A percentile compares a stretch with the other conserved stretches of the same genome.
Evolutionary conservation across 2,888 invertebrate genomes (phyloP).

Genomic region (Ophonus ardosiacus): DNA sequence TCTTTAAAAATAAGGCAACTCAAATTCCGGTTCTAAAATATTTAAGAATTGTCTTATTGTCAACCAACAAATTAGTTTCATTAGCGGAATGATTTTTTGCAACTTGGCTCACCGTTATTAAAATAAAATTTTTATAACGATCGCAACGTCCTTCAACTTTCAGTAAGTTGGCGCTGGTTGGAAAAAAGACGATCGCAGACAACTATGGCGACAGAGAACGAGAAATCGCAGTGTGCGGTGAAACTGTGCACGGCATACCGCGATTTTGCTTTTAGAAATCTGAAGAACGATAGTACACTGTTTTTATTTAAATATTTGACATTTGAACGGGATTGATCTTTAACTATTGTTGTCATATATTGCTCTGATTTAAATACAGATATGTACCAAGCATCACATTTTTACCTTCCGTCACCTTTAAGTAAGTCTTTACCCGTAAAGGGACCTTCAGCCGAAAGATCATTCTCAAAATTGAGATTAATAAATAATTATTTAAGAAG

Average conservation of each 20-base stretch:
- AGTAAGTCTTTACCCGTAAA: no score
- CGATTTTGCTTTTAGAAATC: conserved; percentile 34
- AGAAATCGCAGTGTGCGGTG: conserved; percentile 13
- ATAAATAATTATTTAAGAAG: no score
- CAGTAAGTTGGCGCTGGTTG: conserved; percentile 16
- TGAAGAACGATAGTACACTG: neutral
- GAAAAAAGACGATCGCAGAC: conserved; percentile 26
- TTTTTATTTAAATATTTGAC: conserved; percentile 19
- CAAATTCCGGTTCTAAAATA: neutral
- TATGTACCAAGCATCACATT: no score
- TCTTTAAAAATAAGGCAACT: no score
- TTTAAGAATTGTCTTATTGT: neutral
- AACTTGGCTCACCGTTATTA: conserved; percentile 4
- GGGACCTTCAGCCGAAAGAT: no score
- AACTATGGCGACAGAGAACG: conserved; percentile 29
- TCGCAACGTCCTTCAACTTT: conserved; percentile 40
- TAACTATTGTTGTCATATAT: neutral
- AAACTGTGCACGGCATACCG: neutral
- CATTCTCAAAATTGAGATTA: no score
- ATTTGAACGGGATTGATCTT: neutral
- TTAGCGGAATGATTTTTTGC: neutral
- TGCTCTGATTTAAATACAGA: no score
- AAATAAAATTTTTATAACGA: conserved; percentile 14
- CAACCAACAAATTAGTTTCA: neutral
- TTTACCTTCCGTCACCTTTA: no score